Conservation (phyloP, 2,797 vertebrate genomes). For the Anabacerthia variegaticeps region DNA sequence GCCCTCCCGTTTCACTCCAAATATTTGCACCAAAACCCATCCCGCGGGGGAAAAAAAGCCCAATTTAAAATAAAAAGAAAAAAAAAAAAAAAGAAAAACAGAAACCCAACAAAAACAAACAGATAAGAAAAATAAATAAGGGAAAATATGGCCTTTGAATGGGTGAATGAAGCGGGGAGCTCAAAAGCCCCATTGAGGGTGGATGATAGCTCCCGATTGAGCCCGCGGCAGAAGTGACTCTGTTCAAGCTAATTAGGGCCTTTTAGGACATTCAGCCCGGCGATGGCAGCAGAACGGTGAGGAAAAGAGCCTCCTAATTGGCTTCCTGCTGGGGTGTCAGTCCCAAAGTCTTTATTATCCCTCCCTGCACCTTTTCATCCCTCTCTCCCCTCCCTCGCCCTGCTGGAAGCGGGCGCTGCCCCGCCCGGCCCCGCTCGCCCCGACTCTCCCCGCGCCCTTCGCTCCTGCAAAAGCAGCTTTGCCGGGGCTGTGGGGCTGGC, state of each 20-base stretch:
- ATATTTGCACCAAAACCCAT: constrained; percentile 49
- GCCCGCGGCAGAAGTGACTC: constrained; percentile 28
- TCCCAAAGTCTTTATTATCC: constrained; percentile 55
- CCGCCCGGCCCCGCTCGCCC: background rate
- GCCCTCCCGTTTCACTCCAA: constrained; percentile 7
- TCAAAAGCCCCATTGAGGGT: constrained; percentile 36
- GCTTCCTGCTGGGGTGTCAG: constrained; percentile 76
- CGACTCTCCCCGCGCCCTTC: background rate
- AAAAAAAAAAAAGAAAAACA: background rate
- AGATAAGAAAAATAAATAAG: constrained; percentile 59
- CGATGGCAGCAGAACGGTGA: constrained; percentile 70
- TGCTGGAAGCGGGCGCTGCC: background rate
- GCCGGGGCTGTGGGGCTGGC: accelerated
- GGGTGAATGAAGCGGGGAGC: constrained; percentile 21
- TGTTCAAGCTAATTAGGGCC: constrained; percentile 82
- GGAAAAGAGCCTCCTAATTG: constrained; percentile 80
- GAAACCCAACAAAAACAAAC: constrained; percentile 27
- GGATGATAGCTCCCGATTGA: constrained; percentile 50
- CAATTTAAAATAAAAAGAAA: background rate
- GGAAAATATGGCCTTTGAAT: constrained; percentile 56
- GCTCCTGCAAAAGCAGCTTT: background rate
- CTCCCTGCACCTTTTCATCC: constrained; percentile 32
- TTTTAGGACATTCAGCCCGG: constrained; percentile 74
- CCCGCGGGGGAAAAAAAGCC: background rate
- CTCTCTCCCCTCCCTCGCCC: constrained; percentile 15